A percentile compares a stretch with the other conserved stretches of the same genome.
Evolutionary conservation across 2,797 vertebrate genomes (phyloP).

Genomic region (Nannoperca obscura): DNA sequence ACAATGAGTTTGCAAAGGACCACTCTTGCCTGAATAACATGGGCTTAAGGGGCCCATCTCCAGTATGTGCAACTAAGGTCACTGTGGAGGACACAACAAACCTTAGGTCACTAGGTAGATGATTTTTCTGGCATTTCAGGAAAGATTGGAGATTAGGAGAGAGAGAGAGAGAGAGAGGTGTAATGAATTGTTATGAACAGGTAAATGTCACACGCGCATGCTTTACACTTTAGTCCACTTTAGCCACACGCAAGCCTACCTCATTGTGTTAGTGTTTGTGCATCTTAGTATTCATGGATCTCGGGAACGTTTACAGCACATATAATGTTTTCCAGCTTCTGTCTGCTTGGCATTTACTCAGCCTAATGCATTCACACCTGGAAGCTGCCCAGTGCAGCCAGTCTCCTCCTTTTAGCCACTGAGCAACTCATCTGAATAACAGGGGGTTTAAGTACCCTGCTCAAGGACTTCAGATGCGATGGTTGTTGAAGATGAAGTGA

Average conservation of each 20-base stretch:
- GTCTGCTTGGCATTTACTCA: constrained; percentile 22
- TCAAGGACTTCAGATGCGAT: constrained; percentile 63
- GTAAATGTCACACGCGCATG: constrained; percentile 9
- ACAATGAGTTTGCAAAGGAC: constrained; percentile 65
- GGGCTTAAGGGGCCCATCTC: constrained; percentile 37
- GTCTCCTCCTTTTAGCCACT: constrained; percentile 13
- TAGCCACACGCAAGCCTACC: neutral
- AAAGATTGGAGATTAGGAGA: neutral
- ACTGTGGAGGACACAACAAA: constrained; percentile 15
- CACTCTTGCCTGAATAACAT: constrained; percentile 49
- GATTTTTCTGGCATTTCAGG: constrained; percentile 41
- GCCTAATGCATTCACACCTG: constrained; percentile 32
- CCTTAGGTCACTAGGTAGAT: constrained; percentile 17
- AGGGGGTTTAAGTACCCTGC: constrained; percentile 38
- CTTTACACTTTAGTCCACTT: neutral
- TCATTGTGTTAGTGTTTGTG: constrained; percentile 3
- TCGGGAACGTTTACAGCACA: neutral
- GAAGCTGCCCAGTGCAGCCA: constrained; percentile 36
- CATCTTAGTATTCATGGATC: constrained; percentile 2
- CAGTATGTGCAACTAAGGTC: constrained; percentile 43
- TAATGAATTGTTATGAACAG: constrained; percentile 17
- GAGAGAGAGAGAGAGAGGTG: neutral
- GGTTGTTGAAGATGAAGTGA: constrained; percentile 45
- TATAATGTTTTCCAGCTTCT: neutral
- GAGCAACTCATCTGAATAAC: constrained; percentile 55